A percentile compares a stretch with the other conserved stretches of the same genome.
Conservation (phyloP, 2,888 invertebrate genomes). For the Holacanthella duospinosa region DNA sequence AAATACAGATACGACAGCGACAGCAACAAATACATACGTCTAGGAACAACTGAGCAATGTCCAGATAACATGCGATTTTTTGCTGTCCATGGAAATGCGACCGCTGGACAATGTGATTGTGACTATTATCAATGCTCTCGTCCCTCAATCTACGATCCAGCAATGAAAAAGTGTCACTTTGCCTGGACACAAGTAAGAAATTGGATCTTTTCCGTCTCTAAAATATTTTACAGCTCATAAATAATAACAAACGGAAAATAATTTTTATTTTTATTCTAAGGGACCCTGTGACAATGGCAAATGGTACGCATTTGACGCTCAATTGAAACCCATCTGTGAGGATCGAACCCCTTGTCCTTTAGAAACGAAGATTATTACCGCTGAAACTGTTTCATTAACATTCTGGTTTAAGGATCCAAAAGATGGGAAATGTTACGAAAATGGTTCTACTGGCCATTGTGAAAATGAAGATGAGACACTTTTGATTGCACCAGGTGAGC, state of each 20-base stretch:
- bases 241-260: too few species aligned
- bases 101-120: constrained; percentile 33
- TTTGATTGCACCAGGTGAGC: constrained; percentile 23
- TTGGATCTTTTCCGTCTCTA: too few species aligned
- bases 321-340: constrained; percentile 23
- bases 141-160: constrained; percentile 25
- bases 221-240: too few species aligned
- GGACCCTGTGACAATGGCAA: constrained; percentile 30
- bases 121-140: constrained; percentile 33
- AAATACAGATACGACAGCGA: constrained; percentile 23
- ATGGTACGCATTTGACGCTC: constrained; percentile 29
- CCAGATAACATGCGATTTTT: constrained; percentile 35
- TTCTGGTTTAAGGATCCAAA: constrained; percentile 25
- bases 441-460: constrained; percentile 26
- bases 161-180: constrained; percentile 28
- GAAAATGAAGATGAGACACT: constrained; percentile 20
- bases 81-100: constrained; percentile 29
- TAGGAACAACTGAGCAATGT: constrained; percentile 23
- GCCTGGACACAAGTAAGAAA: constrained; percentile 34
- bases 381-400: constrained; percentile 5
- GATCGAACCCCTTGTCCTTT: too few species aligned
- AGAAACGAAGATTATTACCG: constrained; percentile 2
- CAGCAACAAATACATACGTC: constrained; percentile 16
- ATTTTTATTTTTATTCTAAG: constrained; percentile 11
- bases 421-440: constrained; percentile 28